Conservation (phyloP, 2,888 invertebrate species). For the Aspidapion aeneum region DNA sequence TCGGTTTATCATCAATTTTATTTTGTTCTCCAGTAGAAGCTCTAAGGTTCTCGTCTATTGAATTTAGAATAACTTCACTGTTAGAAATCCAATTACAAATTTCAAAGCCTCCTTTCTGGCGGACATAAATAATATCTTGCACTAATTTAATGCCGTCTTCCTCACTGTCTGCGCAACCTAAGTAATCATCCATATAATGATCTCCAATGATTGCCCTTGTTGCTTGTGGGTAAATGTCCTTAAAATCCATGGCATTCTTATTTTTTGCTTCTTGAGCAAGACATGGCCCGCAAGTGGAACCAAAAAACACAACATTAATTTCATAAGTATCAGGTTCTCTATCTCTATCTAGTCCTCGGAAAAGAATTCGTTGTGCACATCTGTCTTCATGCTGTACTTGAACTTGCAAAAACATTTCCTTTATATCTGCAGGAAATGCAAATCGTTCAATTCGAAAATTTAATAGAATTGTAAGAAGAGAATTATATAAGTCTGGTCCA, state of each 20-base stretch:
- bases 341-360: background rate
- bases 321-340: too few relatives aligned
- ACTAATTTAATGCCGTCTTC: slow-evolving; percentile 3
- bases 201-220: background rate
- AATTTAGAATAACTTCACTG: background rate
- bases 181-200: slow-evolving; percentile 6
- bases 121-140: slow-evolving; percentile 11
- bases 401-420: slow-evolving; percentile 4
- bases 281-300: background rate
- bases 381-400: background rate
- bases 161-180: slow-evolving; percentile 1
- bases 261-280: slow-evolving; percentile 6
- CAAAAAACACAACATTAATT: slow-evolving; percentile 5
- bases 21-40: background rate
- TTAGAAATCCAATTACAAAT: slow-evolving; percentile 7
- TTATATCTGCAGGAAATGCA: background rate
- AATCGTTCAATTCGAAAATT: slow-evolving; percentile 2
- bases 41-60: background rate
- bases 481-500: background rate
- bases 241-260: slow-evolving; percentile 4
- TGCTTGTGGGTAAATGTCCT: background rate
- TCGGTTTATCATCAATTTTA: background rate
- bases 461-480: background rate
- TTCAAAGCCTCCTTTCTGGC: slow-evolving; percentile 8
- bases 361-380: slow-evolving; percentile 6